phyloP scores from a whole-genome alignment of 2,888 invertebrate species.

The Tiphia femorata region DNA sequence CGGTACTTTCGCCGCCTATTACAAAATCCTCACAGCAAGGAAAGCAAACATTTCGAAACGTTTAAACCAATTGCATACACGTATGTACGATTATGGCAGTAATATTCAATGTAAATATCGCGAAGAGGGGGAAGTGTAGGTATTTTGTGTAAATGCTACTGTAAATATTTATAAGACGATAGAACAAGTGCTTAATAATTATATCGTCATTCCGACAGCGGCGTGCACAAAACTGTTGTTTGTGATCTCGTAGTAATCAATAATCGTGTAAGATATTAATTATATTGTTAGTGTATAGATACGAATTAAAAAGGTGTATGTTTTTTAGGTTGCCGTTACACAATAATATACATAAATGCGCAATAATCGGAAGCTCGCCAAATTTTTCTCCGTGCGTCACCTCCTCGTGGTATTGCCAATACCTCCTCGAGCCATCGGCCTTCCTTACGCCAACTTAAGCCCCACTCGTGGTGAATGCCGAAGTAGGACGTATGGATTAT shows the following conservation, averaged over 20 bases:
- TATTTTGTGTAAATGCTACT: conserved; percentile 49
- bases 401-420: too few relatives aligned
- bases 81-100: too few relatives aligned
- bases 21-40: too few relatives aligned
- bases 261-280: conserved; percentile 44
- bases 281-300: conserved; percentile 40
- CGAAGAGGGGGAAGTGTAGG: conserved; percentile 31
- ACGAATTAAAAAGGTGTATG: conserved; percentile 39
- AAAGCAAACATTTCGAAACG: too few relatives aligned
- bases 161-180: conserved; percentile 48
- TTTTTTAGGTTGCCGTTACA: conserved; percentile 42
- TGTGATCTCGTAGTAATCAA: conserved; percentile 49
- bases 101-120: conserved; percentile 43
- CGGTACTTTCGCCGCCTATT: too few relatives aligned
- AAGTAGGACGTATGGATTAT: too few relatives aligned
- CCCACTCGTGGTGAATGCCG: too few relatives aligned
- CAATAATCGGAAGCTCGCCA: too few relatives aligned
- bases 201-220: conserved; percentile 52
- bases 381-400: too few relatives aligned
- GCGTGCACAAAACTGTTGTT: conserved; percentile 57
- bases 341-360: conserved; percentile 35
- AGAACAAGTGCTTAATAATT: conserved; percentile 47
- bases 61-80: too few relatives aligned
- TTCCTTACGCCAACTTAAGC: too few relatives aligned
- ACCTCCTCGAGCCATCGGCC: too few relatives aligned